These are phyloP conservation scores for Dryobates pubescens DNA, from an alignment of 2,797 vertebrate genomes.

Conservation along the genomic window DNA sequence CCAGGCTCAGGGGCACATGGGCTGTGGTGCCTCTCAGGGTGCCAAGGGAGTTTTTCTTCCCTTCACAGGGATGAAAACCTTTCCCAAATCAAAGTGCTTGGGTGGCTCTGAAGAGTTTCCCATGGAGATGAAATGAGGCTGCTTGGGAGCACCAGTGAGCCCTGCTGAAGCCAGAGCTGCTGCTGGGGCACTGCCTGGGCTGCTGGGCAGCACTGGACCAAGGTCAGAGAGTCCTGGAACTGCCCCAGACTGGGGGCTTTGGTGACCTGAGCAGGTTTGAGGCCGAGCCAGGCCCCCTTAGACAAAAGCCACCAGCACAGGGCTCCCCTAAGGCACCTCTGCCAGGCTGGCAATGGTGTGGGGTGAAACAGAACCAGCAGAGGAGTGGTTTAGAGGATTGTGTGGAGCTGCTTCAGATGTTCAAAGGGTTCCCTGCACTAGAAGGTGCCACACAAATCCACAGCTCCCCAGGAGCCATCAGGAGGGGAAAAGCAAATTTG, in stretches of 20 bases:
- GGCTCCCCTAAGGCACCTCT: background rate
- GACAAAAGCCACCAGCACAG: background rate
- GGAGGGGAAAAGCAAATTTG: background rate
- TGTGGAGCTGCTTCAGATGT: background rate
- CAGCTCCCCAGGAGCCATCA: background rate
- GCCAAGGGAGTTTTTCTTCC: slow-evolving; percentile 50
- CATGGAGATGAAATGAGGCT: slow-evolving; percentile 21
- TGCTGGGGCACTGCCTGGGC: background rate
- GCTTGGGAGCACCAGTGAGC: background rate
- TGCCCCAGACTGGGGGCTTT: background rate
- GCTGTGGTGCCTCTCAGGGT: background rate
- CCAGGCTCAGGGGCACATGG: background rate
- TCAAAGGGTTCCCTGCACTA: background rate
- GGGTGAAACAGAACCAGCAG: background rate
- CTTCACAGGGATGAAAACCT: slow-evolving; percentile 54
- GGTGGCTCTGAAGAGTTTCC: slow-evolving; percentile 64
- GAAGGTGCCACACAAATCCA: background rate
- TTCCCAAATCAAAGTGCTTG: slow-evolving; percentile 47
- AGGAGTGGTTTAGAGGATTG: background rate
- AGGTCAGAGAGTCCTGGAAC: background rate
- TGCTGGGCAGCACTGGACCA: background rate
- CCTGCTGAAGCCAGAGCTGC: background rate
- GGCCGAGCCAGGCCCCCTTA: background rate
- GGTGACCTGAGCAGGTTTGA: background rate
- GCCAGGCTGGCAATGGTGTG: accelerated